phyloP scores from a whole-genome alignment of 2,797 vertebrate species.

The Anniella stebbinsi region DNA sequence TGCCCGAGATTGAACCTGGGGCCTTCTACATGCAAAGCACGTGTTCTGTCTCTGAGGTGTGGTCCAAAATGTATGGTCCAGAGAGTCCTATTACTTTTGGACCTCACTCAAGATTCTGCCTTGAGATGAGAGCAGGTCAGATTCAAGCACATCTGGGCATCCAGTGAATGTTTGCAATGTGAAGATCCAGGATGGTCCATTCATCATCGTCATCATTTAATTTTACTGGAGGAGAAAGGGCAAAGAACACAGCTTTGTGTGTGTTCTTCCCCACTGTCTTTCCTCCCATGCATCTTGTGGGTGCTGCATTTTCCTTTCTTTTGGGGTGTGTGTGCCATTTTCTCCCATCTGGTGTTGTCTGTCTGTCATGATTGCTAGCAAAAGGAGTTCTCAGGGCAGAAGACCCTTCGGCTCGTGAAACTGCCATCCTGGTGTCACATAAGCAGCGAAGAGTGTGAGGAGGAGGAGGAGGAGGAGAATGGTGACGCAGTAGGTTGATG shows the following conservation, averaged over 20 bases:
- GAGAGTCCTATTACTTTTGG: neutral
- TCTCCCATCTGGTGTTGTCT: slow-evolving; percentile 52
- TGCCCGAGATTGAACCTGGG: neutral
- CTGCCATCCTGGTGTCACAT: slow-evolving; percentile 80
- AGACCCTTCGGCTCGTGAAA: slow-evolving; percentile 81
- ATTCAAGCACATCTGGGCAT: neutral
- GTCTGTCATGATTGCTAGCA: slow-evolving; percentile 69
- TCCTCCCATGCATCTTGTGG: slow-evolving; percentile 14
- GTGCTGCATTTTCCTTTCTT: slow-evolving; percentile 71
- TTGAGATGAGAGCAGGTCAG: no score
- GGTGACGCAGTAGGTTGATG: slow-evolving; percentile 83
- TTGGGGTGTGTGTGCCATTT: slow-evolving; percentile 60
- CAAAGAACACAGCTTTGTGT: neutral
- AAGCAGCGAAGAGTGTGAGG: slow-evolving; percentile 80
- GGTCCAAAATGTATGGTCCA: neutral
- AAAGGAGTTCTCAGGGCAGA: slow-evolving; percentile 80
- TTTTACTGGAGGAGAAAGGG: neutral
- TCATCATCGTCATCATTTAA: neutral
- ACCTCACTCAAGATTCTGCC: neutral
- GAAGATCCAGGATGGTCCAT: neutral
- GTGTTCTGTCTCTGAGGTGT: neutral
- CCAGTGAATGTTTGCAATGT: neutral
- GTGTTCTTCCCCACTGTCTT: neutral
- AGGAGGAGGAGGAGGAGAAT: slow-evolving; percentile 85
- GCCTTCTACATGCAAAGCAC: neutral